Conservation (phyloP, 2,797 vertebrate genomes). For the Ficedula albicollis region DNA sequence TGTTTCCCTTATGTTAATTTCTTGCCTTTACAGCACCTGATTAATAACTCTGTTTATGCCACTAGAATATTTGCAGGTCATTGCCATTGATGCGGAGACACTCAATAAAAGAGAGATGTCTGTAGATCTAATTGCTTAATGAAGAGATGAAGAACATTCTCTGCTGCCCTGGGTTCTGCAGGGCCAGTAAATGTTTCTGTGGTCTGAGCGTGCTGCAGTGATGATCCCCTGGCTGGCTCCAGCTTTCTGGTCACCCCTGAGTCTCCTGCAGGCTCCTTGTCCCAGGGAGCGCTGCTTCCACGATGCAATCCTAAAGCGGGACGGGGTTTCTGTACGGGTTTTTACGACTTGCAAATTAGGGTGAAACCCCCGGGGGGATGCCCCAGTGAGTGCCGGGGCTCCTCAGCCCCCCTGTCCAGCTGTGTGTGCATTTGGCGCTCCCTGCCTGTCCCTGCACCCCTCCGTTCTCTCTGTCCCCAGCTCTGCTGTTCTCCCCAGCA, state of each 20-base stretch:
- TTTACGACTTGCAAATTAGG: background rate
- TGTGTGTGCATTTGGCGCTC: background rate
- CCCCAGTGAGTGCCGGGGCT: background rate
- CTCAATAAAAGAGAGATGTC: slow-evolving; percentile 12
- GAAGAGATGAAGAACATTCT: background rate
- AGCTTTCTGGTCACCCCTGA: background rate
- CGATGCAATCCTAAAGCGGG: background rate
- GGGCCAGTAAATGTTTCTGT: background rate
- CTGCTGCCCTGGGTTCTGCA: background rate
- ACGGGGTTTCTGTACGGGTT: background rate
- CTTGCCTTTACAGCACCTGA: slow-evolving; percentile 32
- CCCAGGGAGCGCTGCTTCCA: background rate
- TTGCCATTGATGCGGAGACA: background rate
- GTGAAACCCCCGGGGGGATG: background rate
- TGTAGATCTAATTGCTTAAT: slow-evolving; percentile 39
- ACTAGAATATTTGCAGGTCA: slow-evolving; percentile 52
- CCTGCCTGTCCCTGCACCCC: accelerated
- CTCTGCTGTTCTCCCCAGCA: background rate
- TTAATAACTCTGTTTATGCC: slow-evolving; percentile 52
- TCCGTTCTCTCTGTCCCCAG: background rate
- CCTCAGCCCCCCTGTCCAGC: background rate
- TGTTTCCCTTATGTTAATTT: slow-evolving; percentile 51
- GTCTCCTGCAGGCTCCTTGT: background rate
- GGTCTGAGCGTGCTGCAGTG: background rate
- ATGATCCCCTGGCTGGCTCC: background rate